Evolutionary conservation across 1,140 invertebrate genomes (phyloP).

Genomic region (Meloidogyne chitwoodi): DNA sequence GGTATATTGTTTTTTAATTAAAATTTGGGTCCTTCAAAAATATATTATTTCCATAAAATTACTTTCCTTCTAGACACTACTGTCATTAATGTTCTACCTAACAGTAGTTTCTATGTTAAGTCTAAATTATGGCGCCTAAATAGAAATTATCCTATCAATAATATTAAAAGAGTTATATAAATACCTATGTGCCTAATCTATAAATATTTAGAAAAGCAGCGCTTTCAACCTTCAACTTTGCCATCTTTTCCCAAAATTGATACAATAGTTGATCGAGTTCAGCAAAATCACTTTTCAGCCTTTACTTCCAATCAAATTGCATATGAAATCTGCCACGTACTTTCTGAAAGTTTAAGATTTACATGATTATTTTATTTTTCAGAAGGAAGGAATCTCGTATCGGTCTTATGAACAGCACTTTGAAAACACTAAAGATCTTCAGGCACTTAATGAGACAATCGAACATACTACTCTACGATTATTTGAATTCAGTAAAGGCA

Average conservation of each 20-base stretch:
- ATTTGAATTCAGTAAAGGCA: not conserved
- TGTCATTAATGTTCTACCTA: too few species aligned
- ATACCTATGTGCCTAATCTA: too few species aligned
- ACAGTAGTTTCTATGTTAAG: too few species aligned
- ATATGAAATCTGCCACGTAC: slow-evolving; percentile 4
- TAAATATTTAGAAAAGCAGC: not conserved
- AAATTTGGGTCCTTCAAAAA: too few species aligned
- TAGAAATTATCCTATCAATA: too few species aligned
- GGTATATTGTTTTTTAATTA: not conserved
- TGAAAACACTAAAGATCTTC: slow-evolving; percentile 2
- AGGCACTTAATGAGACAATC: not conserved
- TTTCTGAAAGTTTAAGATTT: not conserved
- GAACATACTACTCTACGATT: not conserved
- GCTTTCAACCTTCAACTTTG: not conserved
- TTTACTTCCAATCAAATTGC: slow-evolving; percentile 4
- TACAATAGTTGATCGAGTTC: not conserved
- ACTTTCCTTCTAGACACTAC: too few species aligned
- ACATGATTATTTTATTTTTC: not conserved
- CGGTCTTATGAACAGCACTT: slow-evolving; percentile 14
- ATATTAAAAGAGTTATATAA: too few species aligned
- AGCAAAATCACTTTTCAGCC: not conserved
- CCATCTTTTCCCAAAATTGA: not conserved
- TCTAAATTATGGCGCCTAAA: too few species aligned
- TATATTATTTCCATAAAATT: too few species aligned
- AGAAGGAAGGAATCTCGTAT: slow-evolving; percentile 1